phyloP scores from a whole-genome alignment of 2,797 vertebrate genomes.

The Salmo trutta region DNA sequence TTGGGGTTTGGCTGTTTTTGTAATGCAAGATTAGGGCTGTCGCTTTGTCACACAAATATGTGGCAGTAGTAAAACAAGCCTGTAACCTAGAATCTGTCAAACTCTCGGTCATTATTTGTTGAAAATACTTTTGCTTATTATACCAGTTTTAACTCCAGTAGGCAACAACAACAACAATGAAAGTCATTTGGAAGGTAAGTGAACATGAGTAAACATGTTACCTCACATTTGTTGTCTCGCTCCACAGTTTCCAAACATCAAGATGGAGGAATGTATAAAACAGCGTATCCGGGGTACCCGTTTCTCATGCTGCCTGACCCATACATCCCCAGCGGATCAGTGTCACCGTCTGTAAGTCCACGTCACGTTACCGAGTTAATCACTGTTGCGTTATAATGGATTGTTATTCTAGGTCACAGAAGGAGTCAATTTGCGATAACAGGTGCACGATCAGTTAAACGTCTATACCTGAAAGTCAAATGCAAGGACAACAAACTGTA shows the following conservation, averaged over 20 bases:
- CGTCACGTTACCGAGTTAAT: background rate
- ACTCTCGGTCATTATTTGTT: no score
- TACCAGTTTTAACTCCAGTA: no score
- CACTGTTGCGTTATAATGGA: background rate
- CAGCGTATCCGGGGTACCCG: conserved; percentile 88
- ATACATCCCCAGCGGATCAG: conserved; percentile 83
- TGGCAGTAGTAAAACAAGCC: no score
- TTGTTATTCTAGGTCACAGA: background rate
- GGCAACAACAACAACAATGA: no score
- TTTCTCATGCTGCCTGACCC: conserved; percentile 94
- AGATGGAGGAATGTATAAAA: conserved; percentile 95
- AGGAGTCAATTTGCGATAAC: background rate
- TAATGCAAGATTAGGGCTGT: no score
- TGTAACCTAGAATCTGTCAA: no score
- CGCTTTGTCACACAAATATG: no score
- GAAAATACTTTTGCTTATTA: no score
- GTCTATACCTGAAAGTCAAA: background rate
- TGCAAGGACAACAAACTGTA: background rate
- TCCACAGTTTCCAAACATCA: conserved; percentile 84
- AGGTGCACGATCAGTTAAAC: background rate
- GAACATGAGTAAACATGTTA: conserved; percentile 2
- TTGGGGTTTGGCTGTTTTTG: no score
- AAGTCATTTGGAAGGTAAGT: no score
- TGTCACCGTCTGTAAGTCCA: conserved; percentile 88
- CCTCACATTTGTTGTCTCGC: conserved; percentile 24